These are phyloP conservation scores for Actinia equina DNA, from an alignment of 64 coral and sea anemone species.

Conservation along the genomic window DNA sequence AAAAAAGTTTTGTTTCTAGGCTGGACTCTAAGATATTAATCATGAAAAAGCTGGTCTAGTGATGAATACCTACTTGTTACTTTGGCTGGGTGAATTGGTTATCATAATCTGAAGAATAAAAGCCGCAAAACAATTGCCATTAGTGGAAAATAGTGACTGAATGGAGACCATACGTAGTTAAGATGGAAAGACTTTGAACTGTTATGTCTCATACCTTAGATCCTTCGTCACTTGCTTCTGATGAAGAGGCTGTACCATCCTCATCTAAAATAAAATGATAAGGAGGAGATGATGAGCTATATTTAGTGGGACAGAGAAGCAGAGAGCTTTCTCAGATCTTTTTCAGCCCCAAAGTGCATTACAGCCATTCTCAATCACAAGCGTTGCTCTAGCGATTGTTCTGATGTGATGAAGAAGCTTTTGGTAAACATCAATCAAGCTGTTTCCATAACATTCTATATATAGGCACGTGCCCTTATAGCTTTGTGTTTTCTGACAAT, in stretches of 20 bases:
- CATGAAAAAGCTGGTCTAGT: background rate
- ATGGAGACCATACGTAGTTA: no score
- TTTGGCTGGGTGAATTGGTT: background rate
- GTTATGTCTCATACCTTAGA: conserved; percentile 30
- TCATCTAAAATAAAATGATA: conserved; percentile 48
- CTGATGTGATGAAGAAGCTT: no score
- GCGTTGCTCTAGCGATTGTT: no score
- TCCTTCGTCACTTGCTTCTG: conserved; percentile 80
- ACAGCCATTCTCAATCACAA: no score
- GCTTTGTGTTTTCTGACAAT: background rate
- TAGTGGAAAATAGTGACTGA: no score
- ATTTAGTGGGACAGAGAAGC: background rate
- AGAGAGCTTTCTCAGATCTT: no score
- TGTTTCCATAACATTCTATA: no score
- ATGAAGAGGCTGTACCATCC: conserved; percentile 87
- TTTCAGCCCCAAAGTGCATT: no score
- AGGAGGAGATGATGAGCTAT: background rate
- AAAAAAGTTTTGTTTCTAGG: no score
- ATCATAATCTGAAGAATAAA: conserved; percentile 4
- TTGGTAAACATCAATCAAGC: no score
- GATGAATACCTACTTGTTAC: conserved; percentile 15
- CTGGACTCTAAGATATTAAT: no score
- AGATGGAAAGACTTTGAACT: background rate
- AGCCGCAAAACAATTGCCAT: no score
- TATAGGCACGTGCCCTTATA: background rate